These are phyloP conservation scores for Novumbra hubbsi DNA, from an alignment of 2,797 vertebrate species.

Conservation along the genomic window DNA sequence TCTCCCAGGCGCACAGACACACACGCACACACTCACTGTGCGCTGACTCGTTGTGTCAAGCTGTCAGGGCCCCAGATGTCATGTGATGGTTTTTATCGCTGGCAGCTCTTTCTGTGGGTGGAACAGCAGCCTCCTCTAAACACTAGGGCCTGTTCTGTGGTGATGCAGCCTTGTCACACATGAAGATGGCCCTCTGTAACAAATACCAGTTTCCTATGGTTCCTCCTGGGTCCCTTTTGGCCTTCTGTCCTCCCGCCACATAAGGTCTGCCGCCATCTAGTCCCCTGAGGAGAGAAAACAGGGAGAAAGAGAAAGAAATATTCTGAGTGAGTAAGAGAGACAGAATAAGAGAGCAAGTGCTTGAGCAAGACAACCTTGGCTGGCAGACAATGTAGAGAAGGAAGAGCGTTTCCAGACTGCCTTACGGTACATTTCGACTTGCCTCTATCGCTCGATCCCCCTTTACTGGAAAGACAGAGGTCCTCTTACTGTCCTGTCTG, in stretches of 20 bases:
- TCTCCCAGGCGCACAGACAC: too few relatives aligned
- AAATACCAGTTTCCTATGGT: conserved; percentile 55
- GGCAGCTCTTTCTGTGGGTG: conserved; percentile 75
- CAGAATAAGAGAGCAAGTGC: conserved; percentile 60
- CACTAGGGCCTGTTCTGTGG: conserved; percentile 56
- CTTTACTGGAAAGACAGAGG: conserved; percentile 47
- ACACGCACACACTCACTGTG: conserved; percentile 18
- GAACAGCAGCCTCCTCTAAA: conserved; percentile 68
- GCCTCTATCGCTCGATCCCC: conserved; percentile 45
- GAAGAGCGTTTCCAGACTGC: conserved; percentile 52
- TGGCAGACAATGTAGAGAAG: conserved; percentile 56
- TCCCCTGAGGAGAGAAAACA: conserved; percentile 62
- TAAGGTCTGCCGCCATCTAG: conserved; percentile 64
- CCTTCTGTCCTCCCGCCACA: conserved; percentile 32
- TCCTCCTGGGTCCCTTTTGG: conserved; percentile 44
- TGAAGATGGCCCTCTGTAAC: conserved; percentile 58
- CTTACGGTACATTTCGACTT: conserved; percentile 48
- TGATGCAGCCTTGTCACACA: conserved; percentile 57
- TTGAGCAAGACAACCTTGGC: conserved; percentile 44
- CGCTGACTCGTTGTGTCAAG: conserved; percentile 58
- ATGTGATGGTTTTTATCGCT: conserved; percentile 75
- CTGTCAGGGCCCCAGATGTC: conserved; percentile 76
- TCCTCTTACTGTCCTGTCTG: conserved; percentile 17
- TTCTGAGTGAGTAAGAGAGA: conserved; percentile 29
- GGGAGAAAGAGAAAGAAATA: conserved; percentile 2